phyloP scores from a whole-genome alignment of 2,888 invertebrate species.

The Endotricha flammealis region DNA sequence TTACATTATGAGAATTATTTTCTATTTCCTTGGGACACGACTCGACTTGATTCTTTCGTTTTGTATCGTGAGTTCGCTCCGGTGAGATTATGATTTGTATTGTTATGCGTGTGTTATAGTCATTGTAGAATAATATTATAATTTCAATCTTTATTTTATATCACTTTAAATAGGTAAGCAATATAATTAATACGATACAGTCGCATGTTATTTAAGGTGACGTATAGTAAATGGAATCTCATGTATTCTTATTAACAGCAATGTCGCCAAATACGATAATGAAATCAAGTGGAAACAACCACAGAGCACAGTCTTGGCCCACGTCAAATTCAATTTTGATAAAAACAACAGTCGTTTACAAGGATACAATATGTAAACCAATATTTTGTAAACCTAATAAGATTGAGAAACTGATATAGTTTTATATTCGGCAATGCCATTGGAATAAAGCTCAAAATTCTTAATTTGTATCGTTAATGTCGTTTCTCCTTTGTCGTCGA shows the following conservation, averaged over 20 bases:
- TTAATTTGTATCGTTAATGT: slow-evolving; percentile 12
- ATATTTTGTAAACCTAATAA: slow-evolving; percentile 43
- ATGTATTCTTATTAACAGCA: too few species aligned
- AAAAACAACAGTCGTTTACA: slow-evolving; percentile 49
- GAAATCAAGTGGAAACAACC: slow-evolving; percentile 51
- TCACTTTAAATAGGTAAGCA: too few species aligned
- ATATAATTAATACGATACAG: too few species aligned
- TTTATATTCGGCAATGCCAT: slow-evolving; percentile 19
- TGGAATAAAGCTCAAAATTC: slow-evolving; percentile 39
- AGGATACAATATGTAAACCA: slow-evolving; percentile 54
- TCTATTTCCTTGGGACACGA: slow-evolving; percentile 32
- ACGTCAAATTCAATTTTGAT: slow-evolving; percentile 54
- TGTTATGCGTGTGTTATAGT: slow-evolving; percentile 7
- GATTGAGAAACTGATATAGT: slow-evolving; percentile 35
- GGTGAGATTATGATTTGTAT: slow-evolving; percentile 18
- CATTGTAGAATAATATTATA: slow-evolving; percentile 1
- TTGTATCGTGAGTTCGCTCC: slow-evolving; percentile 20
- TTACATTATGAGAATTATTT: slow-evolving; percentile 38
- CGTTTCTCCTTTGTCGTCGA: slow-evolving; percentile 40
- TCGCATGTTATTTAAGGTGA: too few species aligned
- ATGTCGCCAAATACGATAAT: slow-evolving; percentile 44
- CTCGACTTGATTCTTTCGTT: slow-evolving; percentile 22
- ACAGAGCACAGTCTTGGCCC: slow-evolving; percentile 40
- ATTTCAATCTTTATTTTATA: too few species aligned
- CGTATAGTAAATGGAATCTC: too few species aligned